These are phyloP conservation scores for Syngnathus acus DNA, from an alignment of 2,797 vertebrate genomes.

Conservation along the genomic window DNA sequence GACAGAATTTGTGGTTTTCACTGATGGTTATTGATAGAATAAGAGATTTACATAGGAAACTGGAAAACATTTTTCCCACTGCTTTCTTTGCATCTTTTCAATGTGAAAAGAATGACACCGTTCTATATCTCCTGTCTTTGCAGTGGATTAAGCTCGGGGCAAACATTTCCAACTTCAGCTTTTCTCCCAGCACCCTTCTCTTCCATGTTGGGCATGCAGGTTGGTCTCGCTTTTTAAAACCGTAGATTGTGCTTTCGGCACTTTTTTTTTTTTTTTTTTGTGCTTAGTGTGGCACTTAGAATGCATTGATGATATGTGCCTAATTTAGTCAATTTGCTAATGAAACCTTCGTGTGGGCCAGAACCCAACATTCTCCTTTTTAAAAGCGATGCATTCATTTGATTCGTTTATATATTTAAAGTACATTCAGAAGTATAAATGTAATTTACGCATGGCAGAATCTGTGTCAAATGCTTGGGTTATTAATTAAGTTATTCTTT, in stretches of 20 bases:
- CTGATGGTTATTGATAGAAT: conserved; percentile 40
- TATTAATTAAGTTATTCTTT: conserved; percentile 10
- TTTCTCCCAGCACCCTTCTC: conserved; percentile 90
- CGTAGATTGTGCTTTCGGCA: background rate
- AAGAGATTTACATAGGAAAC: conserved; percentile 24
- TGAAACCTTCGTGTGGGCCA: too few species aligned
- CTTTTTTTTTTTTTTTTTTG: too few species aligned
- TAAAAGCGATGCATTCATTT: too few species aligned
- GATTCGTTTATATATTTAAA: too few species aligned
- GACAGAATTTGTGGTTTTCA: conserved; percentile 13
- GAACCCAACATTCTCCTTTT: too few species aligned
- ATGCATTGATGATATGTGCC: too few species aligned
- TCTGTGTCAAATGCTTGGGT: background rate
- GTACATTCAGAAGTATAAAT: too few species aligned
- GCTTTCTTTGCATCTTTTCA: conserved; percentile 39
- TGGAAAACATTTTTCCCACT: conserved; percentile 12
- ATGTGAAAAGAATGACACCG: conserved; percentile 19
- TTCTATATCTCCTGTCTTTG: conserved; percentile 37
- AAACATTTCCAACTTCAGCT: conserved; percentile 93
- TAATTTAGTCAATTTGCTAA: too few species aligned
- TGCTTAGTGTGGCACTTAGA: too few species aligned
- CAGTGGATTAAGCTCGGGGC: conserved; percentile 98
- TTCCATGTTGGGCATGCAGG: conserved; percentile 95
- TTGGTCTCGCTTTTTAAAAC: conserved; percentile 53
- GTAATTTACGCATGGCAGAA: too few species aligned